A percentile compares a stretch with the other conserved stretches of the same genome.
These are phyloP conservation scores for Maniola hyperantus DNA, from an alignment of 2,888 invertebrate genomes.

Conservation along the genomic window DNA sequence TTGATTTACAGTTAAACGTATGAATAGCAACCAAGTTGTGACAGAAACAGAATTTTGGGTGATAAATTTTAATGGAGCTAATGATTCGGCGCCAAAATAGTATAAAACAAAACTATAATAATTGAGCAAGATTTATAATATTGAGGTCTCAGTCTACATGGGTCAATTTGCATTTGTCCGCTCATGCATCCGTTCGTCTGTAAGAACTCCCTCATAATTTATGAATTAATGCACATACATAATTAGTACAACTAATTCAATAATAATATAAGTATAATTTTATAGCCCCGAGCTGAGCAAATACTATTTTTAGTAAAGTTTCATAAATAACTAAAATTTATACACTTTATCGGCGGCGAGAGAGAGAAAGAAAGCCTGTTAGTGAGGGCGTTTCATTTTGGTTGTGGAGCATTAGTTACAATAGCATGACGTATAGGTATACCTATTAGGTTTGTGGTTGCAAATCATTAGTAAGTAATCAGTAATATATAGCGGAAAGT, in stretches of 20 bases:
- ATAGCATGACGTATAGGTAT: neutral
- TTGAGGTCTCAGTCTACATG: neutral
- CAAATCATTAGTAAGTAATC: neutral
- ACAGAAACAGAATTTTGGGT: neutral
- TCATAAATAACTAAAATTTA: too few relatives aligned
- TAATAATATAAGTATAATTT: too few relatives aligned
- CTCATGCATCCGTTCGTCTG: too few relatives aligned
- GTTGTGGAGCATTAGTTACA: neutral
- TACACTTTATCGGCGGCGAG: too few relatives aligned
- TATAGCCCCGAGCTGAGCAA: too few relatives aligned
- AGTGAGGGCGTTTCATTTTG: neutral
- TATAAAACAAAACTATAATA: slow-evolving; percentile 2
- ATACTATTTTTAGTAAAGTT: too few relatives aligned
- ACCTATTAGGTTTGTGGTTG: neutral
- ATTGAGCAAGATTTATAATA: neutral
- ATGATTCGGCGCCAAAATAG: neutral
- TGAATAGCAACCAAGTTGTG: neutral
- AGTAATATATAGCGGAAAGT: neutral
- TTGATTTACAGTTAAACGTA: neutral
- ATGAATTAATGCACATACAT: too few relatives aligned
- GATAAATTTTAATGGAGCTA: slow-evolving; percentile 4
- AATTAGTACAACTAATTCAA: too few relatives aligned
- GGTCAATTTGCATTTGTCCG: too few relatives aligned
- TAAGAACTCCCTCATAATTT: too few relatives aligned
- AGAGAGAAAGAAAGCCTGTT: too few relatives aligned